A percentile compares a stretch with the other conserved stretches of the same genome.
These are phyloP conservation scores for Montipora cactus DNA, from an alignment of 64 coral and sea anemone genomes.

Conservation along the genomic window DNA sequence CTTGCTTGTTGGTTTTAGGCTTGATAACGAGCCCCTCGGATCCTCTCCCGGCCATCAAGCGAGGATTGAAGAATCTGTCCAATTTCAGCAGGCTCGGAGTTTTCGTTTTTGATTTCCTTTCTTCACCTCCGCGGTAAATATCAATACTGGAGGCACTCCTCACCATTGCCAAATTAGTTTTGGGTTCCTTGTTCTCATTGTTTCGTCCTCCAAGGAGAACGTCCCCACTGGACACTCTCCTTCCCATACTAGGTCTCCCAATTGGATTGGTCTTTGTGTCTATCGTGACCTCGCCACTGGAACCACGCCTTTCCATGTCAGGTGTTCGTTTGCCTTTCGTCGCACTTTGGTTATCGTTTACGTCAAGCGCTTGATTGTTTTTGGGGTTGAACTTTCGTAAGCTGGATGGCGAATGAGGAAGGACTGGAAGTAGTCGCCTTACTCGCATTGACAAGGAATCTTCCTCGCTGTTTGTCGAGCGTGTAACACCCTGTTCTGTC, in stretches of 20 bases:
- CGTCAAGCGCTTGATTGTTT: constrained; percentile 15
- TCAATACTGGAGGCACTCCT: constrained; percentile 14
- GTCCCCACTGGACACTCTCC: constrained; percentile 14
- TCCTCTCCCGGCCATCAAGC: neutral
- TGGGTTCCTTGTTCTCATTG: neutral
- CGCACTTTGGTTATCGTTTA: constrained; percentile 14
- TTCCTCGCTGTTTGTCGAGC: neutral
- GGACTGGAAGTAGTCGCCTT: constrained; percentile 20
- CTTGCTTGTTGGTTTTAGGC: neutral
- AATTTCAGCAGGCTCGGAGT: neutral
- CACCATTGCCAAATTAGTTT: constrained; percentile 19
- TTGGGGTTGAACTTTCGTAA: constrained; percentile 22
- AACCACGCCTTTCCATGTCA: constrained; percentile 8
- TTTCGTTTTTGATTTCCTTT: neutral
- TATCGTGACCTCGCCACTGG: constrained; percentile 4
- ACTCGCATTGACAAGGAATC: neutral
- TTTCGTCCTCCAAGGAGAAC: neutral
- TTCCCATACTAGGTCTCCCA: constrained; percentile 10
- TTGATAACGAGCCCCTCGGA: constrained; percentile 1
- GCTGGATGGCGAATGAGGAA: constrained; percentile 32
- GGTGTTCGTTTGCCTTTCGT: neutral
- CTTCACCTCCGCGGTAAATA: neutral
- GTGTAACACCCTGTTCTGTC: neutral
- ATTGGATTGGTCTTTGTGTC: neutral
- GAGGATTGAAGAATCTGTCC: constrained; percentile 15